A percentile compares a stretch with the other conserved stretches of the same genome.
phyloP scores from a whole-genome alignment of 2,797 vertebrate genomes.

The Apogon talboti region DNA sequence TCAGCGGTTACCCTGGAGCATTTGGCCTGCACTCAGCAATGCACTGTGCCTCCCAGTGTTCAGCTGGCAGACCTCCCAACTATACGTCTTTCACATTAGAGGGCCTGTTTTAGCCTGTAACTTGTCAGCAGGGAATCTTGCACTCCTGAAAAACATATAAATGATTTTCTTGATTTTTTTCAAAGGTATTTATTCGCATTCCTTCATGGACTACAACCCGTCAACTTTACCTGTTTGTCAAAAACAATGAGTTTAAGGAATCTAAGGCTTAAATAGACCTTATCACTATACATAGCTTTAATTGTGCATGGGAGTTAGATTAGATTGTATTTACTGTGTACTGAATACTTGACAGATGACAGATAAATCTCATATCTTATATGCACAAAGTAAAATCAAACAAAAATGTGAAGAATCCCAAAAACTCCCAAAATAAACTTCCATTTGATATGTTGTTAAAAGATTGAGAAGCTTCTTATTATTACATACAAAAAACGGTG shows the following conservation, averaged over 20 bases:
- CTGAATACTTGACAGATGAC: too few species aligned
- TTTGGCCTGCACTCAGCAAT: constrained; percentile 63
- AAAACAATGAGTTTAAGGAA: neutral
- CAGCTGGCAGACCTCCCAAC: constrained; percentile 32
- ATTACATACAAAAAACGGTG: too few species aligned
- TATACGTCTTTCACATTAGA: constrained; percentile 43
- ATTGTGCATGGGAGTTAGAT: too few species aligned
- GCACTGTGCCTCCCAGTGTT: constrained; percentile 41
- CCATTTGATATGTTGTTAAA: too few species aligned
- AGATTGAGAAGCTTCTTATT: too few species aligned
- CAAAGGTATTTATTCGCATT: neutral
- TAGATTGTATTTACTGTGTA: too few species aligned
- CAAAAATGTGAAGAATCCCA: too few species aligned
- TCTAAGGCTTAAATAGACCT: too few species aligned
- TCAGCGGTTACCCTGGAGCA: constrained; percentile 65
- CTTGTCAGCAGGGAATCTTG: constrained; percentile 13
- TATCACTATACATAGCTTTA: too few species aligned
- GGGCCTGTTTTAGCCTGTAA: constrained; percentile 58
- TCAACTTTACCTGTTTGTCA: neutral
- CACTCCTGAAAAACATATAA: neutral
- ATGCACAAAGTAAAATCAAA: too few species aligned
- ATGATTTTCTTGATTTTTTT: constrained; percentile 10
- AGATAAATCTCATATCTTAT: too few species aligned
- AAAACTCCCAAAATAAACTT: too few species aligned
- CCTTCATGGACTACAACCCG: neutral